Conservation (phyloP, 2,888 invertebrate species). For the Tiliacea citrago region DNA sequence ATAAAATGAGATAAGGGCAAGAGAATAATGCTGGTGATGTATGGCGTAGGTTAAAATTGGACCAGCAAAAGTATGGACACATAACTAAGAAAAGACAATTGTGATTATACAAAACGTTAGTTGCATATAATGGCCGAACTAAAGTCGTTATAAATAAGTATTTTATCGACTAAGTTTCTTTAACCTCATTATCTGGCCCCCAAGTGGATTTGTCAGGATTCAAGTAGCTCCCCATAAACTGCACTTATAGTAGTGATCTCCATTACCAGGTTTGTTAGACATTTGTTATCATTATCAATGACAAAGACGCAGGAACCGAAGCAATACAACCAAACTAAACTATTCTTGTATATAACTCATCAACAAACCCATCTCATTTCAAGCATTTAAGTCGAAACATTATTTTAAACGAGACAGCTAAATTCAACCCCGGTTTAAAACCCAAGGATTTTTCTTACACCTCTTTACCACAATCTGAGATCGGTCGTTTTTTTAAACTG, state of each 20-base stretch:
- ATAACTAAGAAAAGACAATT: neutral
- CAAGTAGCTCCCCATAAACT: neutral
- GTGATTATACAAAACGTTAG: neutral
- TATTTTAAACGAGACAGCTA: slow-evolving; percentile 3
- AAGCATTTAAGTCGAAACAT: neutral
- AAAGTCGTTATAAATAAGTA: slow-evolving; percentile 19
- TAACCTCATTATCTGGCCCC: neutral
- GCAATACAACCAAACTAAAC: neutral
- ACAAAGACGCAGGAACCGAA: too few relatives aligned
- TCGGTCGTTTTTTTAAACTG: slow-evolving; percentile 57
- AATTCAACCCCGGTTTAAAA: slow-evolving; percentile 24
- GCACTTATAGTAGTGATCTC: neutral
- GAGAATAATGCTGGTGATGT: too few relatives aligned
- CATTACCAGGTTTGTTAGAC: neutral
- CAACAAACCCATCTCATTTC: slow-evolving; percentile 14
- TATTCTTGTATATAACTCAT: neutral
- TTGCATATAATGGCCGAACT: slow-evolving; percentile 6
- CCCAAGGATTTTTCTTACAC: slow-evolving; percentile 48
- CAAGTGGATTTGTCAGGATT: slow-evolving; percentile 11
- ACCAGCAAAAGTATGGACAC: neutral
- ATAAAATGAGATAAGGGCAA: too few relatives aligned
- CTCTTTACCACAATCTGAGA: slow-evolving; percentile 53
- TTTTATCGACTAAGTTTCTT: slow-evolving; percentile 17
- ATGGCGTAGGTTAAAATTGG: neutral
- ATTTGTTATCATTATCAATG: neutral